Evolutionary conservation across 2,888 invertebrate genomes (phyloP), one percentile per base, ranked within the genome.

Genomic region (Synanthedon andrenaeformis): DNA sequence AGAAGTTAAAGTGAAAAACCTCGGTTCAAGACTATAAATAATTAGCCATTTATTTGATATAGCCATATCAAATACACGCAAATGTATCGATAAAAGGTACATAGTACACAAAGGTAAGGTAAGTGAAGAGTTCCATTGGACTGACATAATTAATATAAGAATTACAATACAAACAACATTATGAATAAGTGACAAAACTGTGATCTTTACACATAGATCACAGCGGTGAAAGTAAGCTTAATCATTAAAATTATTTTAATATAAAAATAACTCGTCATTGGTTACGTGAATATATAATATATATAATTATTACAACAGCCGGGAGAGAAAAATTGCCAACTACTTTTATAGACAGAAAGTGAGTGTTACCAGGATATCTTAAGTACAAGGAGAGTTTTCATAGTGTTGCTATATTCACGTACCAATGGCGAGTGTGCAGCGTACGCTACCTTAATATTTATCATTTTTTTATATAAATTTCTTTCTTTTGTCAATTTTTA

Each of bases 391-490:
- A 10, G 35, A 35, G 10, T 35, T 35, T 35, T 35, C 10, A 35
- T 35, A 10, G 10, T 35, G 35, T 35, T 35, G 35, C 35, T 10
- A 35, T 35, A 17, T 45, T 45, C 45, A 17, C 49, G 14, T 17
- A 49, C 49, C 49, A 49, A 49, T 23, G 14, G 6, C 63, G 57
- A 59, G 50, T 41, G 53, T 58, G 74, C 65, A 74, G 74, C 78
- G 59, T 65, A 66, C 66, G 78, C 79, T 74, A 76, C 73, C 84
- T 82, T 85, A 23, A 85, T 64, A 73, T 66, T 77, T 79, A 84
- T 80, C 5, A 77, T 83, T 83, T 84, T 83, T 82, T 79, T 76
- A 79, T 76, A 14, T 69, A 72, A 76, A 81, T 83, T 85, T 84
- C 35, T 35, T 35, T 35, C 35, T 35, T 83, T 82, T 85, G 85